Conservation (phyloP, 2,797 vertebrate species). For the Neoniphon sammara region DNA sequence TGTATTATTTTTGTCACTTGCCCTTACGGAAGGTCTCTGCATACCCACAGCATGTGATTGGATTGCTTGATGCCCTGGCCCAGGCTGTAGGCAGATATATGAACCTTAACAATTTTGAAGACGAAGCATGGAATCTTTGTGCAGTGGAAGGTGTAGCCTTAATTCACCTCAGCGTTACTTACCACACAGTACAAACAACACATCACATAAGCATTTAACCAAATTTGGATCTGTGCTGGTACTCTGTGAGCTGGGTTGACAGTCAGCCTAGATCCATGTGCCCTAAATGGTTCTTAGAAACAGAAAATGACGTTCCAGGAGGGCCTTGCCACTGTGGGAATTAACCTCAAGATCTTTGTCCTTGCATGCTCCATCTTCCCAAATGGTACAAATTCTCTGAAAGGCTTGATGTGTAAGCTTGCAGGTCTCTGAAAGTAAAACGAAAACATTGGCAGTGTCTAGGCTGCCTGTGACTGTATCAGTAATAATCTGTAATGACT, state of each 20-base stretch:
- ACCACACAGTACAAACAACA: slow-evolving; percentile 2
- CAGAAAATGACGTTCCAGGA: slow-evolving; percentile 24
- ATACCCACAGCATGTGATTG: slow-evolving; percentile 28
- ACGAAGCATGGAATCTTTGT: background rate
- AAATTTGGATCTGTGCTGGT: background rate
- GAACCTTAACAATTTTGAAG: slow-evolving; percentile 8
- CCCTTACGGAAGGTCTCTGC: slow-evolving; percentile 43
- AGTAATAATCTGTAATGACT: too few relatives aligned
- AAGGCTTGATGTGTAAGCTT: slow-evolving; percentile 2
- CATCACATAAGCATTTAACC: background rate
- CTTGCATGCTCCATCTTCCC: slow-evolving; percentile 18
- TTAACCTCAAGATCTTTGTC: slow-evolving; percentile 29
- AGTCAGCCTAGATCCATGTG: too few relatives aligned
- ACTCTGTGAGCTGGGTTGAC: too few relatives aligned
- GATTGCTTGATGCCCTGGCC: slow-evolving; percentile 5
- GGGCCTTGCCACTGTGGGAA: slow-evolving; percentile 30
- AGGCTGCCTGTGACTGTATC: background rate
- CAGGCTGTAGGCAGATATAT: slow-evolving; percentile 4
- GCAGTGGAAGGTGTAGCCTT: background rate
- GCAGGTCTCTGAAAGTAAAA: slow-evolving; percentile 8
- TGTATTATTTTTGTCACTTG: slow-evolving; percentile 56
- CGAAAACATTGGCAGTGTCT: slow-evolving; percentile 18
- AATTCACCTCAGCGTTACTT: background rate
- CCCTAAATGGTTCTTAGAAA: slow-evolving; percentile 14
- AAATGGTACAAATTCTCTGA: slow-evolving; percentile 48